Base-by-base conservation (phyloP, 2,113 vertebrate genomes). In the Australoheros scitulus region DNA sequence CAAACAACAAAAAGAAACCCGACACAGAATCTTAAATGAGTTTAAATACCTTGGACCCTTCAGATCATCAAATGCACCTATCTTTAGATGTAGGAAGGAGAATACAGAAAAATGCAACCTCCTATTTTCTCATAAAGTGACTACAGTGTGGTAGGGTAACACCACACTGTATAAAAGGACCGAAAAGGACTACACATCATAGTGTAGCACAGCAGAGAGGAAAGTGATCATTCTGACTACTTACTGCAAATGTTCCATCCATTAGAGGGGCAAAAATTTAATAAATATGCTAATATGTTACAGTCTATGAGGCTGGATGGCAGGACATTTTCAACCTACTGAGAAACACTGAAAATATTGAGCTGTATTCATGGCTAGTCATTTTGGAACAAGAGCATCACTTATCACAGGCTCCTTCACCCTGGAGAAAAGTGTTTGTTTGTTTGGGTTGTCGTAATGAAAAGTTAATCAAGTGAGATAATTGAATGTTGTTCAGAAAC, bases 401-500 rank as follows among this genome's bases (percentile, higher is more conserved):
- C 89, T 91, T 93, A 92, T 90, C 91, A 80, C 43, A 20, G 64
- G 52, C 82, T 78, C 74, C 77, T 85, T 92, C 83, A 89, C 90
- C 77, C 84, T 20, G 18, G 88, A 88, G 92, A 79, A 84, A 85
- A 92, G 79, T 76, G 80, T 91, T 91, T 93, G 94, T 94, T 93
- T 93, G 92, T 94, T 92, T 92, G 93, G 88, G 82, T 88, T 91
- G 91, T 90, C 38, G 57, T 91, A 93, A 94, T 94, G 91, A 94
- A 95, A 95, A 95, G 94, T 94, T 95, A 94, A 95, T 95, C 93
- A 95, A 92, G 88, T 93, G 93, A 92, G 92, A 94, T 94, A 94
- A 95, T 88, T 94, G 90, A 94, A 91, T 92, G 91, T 80, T 94
- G 94, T 93, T 93, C 82, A 81, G 86, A 92, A 89, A 85, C 64